Base-by-base conservation (phyloP, 2,888 invertebrate genomes). In the Timema podura region DNA sequence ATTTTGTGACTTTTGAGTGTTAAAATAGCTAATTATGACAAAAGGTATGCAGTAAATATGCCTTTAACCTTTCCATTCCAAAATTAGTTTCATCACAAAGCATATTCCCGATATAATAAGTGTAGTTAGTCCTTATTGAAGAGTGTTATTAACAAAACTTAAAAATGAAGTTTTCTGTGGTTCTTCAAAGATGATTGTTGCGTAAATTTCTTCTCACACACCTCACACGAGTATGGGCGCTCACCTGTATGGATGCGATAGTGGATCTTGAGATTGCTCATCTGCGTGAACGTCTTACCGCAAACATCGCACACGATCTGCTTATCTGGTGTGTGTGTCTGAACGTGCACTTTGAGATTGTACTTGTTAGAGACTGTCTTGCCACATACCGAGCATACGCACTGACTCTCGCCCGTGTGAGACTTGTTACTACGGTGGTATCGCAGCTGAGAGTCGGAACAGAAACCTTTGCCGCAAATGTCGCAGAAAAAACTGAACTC, bases 291-390 rank as follows among this genome's bases (percentile, higher is more conserved):
- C 2, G 78, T 77, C 68, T 82, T 83, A 0, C 79, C 80, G 74
- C 83, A 83, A 2, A 79, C 73, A 77, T 84, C 84, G 82, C 87
- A 87, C 1, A 85, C 83, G 76, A 87, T 84, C 0, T 87, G 87
- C 79, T 87, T 87, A 79, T 86, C 85, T 0, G 87, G 87, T 1
- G 86, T 85, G 77, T 87, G 87, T 67, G 87, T 87, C 51, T 87
- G 80, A 73, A 86, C 82, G 77, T 87, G 87, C 77, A 87, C 86
- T 78, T 86, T 87, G 74, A 87, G 82, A 75, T 87, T 87, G 49
- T 87, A 87, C 61, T 85, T 80, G 70, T 84, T 84, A 49, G 87
- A 84, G 6, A 87, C 85, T 74, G 85, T 83, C 80, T 87, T 87
- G 69, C 87, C 86, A 79, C 87, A 87, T 64, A 87, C 84, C 76